Conservation (phyloP, 2,888 invertebrate species). For the Melieria picta region DNA sequence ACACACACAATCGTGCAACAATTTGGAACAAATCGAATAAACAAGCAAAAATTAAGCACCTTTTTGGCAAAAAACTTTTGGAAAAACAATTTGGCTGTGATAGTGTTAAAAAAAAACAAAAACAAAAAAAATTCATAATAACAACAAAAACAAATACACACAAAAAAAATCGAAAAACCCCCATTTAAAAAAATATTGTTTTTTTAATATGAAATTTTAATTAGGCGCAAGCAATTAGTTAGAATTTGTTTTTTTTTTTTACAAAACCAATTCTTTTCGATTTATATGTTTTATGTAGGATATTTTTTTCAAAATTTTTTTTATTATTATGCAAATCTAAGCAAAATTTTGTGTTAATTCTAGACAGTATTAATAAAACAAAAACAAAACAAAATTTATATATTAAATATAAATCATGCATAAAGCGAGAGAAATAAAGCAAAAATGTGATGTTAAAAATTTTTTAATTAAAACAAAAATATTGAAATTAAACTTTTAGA, state of each 20-base stretch:
- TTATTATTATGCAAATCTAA: conserved; percentile 19
- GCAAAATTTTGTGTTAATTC: conserved; percentile 4
- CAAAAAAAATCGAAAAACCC: conserved; percentile 40
- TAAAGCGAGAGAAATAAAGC: conserved; percentile 13
- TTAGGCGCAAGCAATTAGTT: conserved; percentile 11
- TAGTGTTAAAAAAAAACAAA: conserved; percentile 58
- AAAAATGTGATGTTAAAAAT: conserved; percentile 59
- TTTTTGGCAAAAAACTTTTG: conserved; percentile 58
- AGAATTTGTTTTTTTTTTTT: conserved; percentile 20
- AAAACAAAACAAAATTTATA: conserved; percentile 8
- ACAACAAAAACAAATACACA: not conserved
- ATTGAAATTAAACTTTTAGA: conserved; percentile 32
- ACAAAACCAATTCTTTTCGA: conserved; percentile 26
- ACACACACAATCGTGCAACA: conserved; percentile 11
- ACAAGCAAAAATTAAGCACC: conserved; percentile 43
- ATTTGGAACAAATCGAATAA: conserved; percentile 37
- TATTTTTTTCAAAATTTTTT: conserved; percentile 43
- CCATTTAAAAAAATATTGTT: conserved; percentile 24
- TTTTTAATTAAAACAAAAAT: conserved; percentile 43
- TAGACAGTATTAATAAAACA: conserved; percentile 40
- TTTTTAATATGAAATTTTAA: not conserved
- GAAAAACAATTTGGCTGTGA: conserved; percentile 67
- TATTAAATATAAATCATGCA: not conserved
- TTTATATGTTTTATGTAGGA: conserved; percentile 29
- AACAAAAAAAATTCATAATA: not conserved